phyloP scores from a whole-genome alignment of 2,888 invertebrate genomes.

The Nasonovia ribisnigri region DNA sequence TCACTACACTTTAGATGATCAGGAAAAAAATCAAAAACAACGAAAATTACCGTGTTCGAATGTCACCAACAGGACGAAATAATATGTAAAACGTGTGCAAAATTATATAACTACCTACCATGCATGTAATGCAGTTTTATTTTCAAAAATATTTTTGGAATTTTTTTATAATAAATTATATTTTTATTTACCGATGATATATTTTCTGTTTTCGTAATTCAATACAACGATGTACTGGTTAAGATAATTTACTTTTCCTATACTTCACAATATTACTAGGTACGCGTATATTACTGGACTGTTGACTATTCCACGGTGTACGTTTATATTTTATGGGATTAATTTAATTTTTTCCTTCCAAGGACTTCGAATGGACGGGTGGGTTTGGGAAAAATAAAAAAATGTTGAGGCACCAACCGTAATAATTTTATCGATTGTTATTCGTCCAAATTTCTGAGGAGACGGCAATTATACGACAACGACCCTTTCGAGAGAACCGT shows the following conservation, averaged over 20 bases:
- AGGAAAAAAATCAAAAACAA: background rate
- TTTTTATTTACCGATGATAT: background rate
- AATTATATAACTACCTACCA: background rate
- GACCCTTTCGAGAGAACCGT: background rate
- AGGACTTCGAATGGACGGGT: background rate
- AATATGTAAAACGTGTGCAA: background rate
- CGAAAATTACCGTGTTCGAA: background rate
- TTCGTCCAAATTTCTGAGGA: background rate
- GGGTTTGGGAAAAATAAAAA: background rate
- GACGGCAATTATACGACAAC: background rate
- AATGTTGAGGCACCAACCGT: background rate
- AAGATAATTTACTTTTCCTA: background rate
- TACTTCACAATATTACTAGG: background rate
- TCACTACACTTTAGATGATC: background rate
- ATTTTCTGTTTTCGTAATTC: background rate
- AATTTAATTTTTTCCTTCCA: background rate
- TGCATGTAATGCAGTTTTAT: background rate
- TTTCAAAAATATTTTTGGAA: background rate
- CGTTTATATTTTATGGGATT: background rate
- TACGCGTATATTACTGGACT: background rate
- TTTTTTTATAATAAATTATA: background rate
- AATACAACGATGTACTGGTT: background rate
- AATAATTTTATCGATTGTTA: background rate
- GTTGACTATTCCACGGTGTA: background rate
- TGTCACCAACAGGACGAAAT: background rate